Evolutionary conservation across 2,888 invertebrate genomes (phyloP).

Genomic region (Melipona bicolor): DNA sequence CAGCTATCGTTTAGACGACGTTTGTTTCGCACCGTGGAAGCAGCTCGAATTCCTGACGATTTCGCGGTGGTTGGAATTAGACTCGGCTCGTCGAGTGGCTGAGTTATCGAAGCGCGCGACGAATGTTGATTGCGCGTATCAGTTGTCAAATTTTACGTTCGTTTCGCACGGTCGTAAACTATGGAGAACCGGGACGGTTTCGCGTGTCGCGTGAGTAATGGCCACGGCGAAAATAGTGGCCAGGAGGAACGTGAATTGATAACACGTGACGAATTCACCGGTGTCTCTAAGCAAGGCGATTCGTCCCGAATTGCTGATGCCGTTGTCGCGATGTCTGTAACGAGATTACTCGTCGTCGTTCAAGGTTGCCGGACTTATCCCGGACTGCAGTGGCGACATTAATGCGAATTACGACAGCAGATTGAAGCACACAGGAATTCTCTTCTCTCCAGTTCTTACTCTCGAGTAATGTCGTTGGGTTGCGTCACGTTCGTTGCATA

Average conservation of each 20-base stretch:
- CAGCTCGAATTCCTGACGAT: neutral
- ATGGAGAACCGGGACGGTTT: neutral
- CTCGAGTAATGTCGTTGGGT: no score
- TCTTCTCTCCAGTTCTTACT: neutral
- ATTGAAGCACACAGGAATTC: neutral
- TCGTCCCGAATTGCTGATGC: constrained; percentile 16
- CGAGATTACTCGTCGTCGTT: constrained; percentile 33
- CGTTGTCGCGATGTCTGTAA: constrained; percentile 28
- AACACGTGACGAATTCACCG: constrained; percentile 12
- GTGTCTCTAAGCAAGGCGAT: constrained; percentile 23
- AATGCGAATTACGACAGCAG: neutral
- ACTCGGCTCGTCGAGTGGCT: no score
- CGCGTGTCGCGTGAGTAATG: neutral
- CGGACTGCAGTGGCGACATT: neutral
- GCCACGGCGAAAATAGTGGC: constrained; percentile 8
- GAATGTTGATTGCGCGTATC: neutral
- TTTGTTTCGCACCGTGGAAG: neutral
- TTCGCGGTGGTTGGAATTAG: neutral
- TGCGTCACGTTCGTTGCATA: no score
- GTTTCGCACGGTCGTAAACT: constrained; percentile 6
- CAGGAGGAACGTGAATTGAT: neutral
- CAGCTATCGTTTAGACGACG: neutral
- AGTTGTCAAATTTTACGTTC: constrained; percentile 6
- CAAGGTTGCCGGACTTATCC: constrained; percentile 34
- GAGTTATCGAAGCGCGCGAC: neutral